phyloP scores from a whole-genome alignment of 2,113 vertebrate species.

The Glareola pratincola region DNA sequence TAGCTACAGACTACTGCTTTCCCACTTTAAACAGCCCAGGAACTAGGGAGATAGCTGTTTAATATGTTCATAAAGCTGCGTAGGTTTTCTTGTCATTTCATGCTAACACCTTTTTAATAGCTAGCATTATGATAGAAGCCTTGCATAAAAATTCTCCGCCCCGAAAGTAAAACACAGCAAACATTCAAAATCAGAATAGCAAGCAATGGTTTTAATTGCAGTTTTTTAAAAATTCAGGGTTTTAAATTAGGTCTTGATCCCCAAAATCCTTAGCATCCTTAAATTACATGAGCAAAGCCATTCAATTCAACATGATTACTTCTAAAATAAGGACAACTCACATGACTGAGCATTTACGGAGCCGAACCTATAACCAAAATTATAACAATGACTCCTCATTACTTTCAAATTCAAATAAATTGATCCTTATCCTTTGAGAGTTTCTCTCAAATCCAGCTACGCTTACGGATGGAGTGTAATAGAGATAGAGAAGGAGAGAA shows the following conservation, averaged over 20 bases:
- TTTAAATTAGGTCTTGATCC: slow-evolving; percentile 61
- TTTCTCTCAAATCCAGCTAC: slow-evolving; percentile 42
- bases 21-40: not conserved
- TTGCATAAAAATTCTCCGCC: slow-evolving; percentile 15
- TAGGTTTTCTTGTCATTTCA: slow-evolving; percentile 59
- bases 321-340: slow-evolving; percentile 56
- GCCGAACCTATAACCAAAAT: slow-evolving; percentile 42
- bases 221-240: slow-evolving; percentile 22
- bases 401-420: slow-evolving; percentile 59
- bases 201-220: slow-evolving; percentile 22
- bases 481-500: not conserved
- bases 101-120: slow-evolving; percentile 56
- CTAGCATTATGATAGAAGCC: slow-evolving; percentile 21
- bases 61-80: slow-evolving; percentile 54
- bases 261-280: slow-evolving; percentile 47
- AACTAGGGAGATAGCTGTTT: not conserved
- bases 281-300: slow-evolving; percentile 48
- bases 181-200: slow-evolving; percentile 40
- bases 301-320: slow-evolving; percentile 45
- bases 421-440: slow-evolving; percentile 36
- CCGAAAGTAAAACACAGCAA: slow-evolving; percentile 1
- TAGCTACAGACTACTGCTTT: not conserved
- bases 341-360: slow-evolving; percentile 53
- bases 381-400: slow-evolving; percentile 64
- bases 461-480: slow-evolving; percentile 15